Percentiles rank a stretch among this genome's conserved stretches.
Evolutionary conservation across 2,797 vertebrate species (phyloP).

Genomic region (Pogonophryne albipinna): DNA sequence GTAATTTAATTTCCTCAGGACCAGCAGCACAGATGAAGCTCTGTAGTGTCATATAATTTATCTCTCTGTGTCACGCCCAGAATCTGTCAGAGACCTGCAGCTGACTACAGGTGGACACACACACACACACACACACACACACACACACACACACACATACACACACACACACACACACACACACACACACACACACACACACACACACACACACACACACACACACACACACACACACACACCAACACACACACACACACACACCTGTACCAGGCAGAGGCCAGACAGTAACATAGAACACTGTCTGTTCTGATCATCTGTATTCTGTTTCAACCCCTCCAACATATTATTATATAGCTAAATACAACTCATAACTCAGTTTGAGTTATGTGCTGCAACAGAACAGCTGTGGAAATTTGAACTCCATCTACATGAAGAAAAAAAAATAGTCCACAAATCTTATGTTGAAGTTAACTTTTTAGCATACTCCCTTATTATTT

Average conservation of each 20-base stretch:
- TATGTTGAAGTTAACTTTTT: constrained; percentile 8
- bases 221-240: too few relatives aligned
- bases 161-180: too few relatives aligned
- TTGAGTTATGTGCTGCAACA: background rate
- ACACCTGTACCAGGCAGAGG: constrained; percentile 1
- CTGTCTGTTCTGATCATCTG: constrained; percentile 11
- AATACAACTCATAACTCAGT: background rate
- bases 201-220: too few relatives aligned
- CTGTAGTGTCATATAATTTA: constrained; percentile 4
- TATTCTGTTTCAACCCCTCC: background rate
- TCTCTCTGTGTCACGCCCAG: constrained; percentile 10
- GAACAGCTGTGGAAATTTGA: constrained; percentile 13
- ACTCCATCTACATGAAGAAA: background rate
- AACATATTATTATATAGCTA: background rate
- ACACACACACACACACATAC: too few relatives aligned
- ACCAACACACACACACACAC: too few relatives aligned
- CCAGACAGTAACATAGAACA: constrained; percentile 20
- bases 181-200: too few relatives aligned
- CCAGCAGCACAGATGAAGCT: constrained; percentile 27
- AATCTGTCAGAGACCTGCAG: constrained; percentile 38
- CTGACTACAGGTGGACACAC: constrained; percentile 13
- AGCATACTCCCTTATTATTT: constrained; percentile 18
- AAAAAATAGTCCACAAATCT: background rate
- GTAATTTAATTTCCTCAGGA: constrained; percentile 15
- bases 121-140: background rate